Percentiles rank a stretch among this genome's conserved stretches.
phyloP scores from a whole-genome alignment of 2,113 vertebrate genomes.

The Stigmatopora argus region DNA sequence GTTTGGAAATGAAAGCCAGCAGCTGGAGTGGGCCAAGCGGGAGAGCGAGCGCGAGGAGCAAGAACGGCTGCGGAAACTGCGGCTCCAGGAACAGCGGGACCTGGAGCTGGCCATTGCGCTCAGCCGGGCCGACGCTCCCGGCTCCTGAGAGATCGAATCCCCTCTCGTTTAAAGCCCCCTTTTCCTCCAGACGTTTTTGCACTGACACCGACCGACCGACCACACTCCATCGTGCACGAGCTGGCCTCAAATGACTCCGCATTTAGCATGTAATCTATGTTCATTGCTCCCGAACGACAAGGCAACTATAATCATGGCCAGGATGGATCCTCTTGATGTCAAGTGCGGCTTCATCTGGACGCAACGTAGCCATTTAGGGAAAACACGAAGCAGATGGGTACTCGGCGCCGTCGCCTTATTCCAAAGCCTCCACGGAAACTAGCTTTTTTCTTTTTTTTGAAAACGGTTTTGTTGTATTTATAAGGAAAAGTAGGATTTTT shows the following conservation, averaged over 20 bases:
- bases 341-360: conserved; percentile 34
- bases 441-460: conserved; percentile 13
- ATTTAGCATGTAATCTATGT: conserved; percentile 45
- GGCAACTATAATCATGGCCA: conserved; percentile 52
- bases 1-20: conserved; percentile 93
- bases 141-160: conserved; percentile 61
- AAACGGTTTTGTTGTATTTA: conserved; percentile 36
- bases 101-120: conserved; percentile 91
- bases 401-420: conserved; percentile 14
- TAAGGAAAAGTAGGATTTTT: conserved; percentile 21
- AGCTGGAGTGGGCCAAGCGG: conserved; percentile 90
- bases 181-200: conserved; percentile 18
- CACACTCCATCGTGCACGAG: conserved; percentile 23
- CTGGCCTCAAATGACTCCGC: conserved; percentile 43
- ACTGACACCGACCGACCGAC: conserved; percentile 34
- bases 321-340: conserved; percentile 37
- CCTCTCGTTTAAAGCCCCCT: not conserved
- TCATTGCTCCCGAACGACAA: conserved; percentile 48
- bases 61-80: conserved; percentile 79
- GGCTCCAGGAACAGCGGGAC: conserved; percentile 87
- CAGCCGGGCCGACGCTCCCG: conserved; percentile 85
- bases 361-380: conserved; percentile 35
- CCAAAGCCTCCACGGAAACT: conserved; percentile 13
- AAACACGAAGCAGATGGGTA: conserved; percentile 22
- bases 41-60: conserved; percentile 89